A percentile compares a stretch with the other conserved stretches of the same genome.
These are phyloP conservation scores for Cnemophilus loriae DNA, from an alignment of 2,113 vertebrate genomes.

Conservation along the genomic window DNA sequence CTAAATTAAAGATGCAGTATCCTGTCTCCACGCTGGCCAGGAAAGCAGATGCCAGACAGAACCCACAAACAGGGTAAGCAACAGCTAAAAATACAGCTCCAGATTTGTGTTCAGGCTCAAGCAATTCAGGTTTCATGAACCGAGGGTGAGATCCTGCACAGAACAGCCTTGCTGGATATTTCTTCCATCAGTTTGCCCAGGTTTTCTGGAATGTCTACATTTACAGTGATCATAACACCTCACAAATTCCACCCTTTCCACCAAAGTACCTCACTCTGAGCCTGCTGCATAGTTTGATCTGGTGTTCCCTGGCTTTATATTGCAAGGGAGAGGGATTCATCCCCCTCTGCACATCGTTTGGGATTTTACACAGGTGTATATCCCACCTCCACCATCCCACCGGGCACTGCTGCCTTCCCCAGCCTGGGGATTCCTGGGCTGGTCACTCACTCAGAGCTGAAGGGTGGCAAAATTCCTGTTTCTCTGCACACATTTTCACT, in stretches of 20 bases:
- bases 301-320: background rate
- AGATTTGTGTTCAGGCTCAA: background rate
- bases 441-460: background rate
- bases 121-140: background rate
- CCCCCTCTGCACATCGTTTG: accelerated
- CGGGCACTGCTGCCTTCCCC: background rate
- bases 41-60: background rate
- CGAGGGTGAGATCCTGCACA: background rate
- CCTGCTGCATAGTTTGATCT: background rate
- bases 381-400: background rate
- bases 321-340: background rate
- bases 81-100: background rate
- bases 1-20: background rate
- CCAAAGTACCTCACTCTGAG: background rate
- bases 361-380: background rate
- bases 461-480: background rate
- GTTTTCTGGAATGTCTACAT: background rate
- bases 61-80: background rate
- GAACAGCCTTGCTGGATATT: background rate
- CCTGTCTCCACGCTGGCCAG: background rate
- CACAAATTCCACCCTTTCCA: background rate
- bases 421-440: background rate
- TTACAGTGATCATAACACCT: background rate
- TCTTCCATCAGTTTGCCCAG: background rate
- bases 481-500: background rate